phyloP scores from a whole-genome alignment of 2,888 invertebrate species.

The Brachycybe producta region DNA sequence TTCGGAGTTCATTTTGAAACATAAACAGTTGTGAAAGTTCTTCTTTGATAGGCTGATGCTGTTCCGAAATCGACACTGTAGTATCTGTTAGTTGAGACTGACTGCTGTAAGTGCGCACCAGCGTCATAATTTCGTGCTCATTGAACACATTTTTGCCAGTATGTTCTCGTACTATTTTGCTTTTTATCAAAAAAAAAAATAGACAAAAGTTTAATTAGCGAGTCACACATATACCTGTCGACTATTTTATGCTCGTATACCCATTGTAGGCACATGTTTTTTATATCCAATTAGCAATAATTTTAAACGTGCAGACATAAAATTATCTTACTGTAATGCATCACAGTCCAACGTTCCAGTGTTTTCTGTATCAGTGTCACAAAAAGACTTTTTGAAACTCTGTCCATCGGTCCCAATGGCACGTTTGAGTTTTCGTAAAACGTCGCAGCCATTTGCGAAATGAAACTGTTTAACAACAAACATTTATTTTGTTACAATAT shows the following conservation, averaged over 20 bases:
- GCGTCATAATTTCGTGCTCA: constrained; percentile 10
- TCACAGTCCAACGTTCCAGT: neutral
- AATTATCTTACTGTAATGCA: constrained; percentile 1
- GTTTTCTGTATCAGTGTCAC: constrained; percentile 1
- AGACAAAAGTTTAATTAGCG: neutral
- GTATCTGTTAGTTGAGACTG: neutral
- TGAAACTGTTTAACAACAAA: constrained; percentile 12
- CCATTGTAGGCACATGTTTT: no score
- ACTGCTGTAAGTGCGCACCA: constrained; percentile 3
- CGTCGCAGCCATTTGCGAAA: neutral
- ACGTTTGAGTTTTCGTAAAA: constrained; percentile 4
- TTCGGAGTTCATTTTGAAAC: constrained; percentile 6
- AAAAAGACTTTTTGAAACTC: constrained; percentile 2
- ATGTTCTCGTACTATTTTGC: neutral
- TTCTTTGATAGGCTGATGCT: neutral
- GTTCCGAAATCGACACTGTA: neutral
- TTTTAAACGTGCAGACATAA: neutral
- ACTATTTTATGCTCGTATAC: no score
- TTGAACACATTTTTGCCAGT: neutral
- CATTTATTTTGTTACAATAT: neutral
- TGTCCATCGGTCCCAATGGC: neutral
- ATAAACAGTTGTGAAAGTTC: neutral
- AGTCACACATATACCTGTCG: no score
- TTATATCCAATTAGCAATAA: no score
- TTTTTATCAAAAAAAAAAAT: neutral